These are phyloP conservation scores for Hippopotamus amphibius DNA, from an alignment of 2,113 vertebrate genomes.

Conservation along the genomic window DNA sequence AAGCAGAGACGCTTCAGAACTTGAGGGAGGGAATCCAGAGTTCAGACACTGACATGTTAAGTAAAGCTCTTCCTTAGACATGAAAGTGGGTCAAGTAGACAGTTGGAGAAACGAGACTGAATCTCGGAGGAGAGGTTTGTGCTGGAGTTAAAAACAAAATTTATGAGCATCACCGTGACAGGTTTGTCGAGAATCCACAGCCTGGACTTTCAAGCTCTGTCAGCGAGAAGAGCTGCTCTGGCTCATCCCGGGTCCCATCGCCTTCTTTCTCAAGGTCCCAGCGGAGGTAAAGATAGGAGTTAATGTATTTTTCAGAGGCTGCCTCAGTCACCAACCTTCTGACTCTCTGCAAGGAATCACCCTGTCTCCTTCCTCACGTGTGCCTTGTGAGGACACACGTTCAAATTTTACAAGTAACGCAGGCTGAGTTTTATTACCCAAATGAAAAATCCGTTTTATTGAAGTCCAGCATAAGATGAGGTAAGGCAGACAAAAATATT, in stretches of 20 bases:
- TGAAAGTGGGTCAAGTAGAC: not conserved
- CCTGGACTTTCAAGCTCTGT: not conserved
- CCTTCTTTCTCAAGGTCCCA: not conserved
- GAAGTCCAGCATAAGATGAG: slow-evolving; percentile 29
- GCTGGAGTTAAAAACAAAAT: not conserved
- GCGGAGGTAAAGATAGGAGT: slow-evolving; percentile 20
- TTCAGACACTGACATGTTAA: too few species aligned
- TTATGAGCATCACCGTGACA: not conserved
- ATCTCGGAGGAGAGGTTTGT: not conserved
- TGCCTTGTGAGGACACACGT: not conserved
- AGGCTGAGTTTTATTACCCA: slow-evolving; percentile 31
- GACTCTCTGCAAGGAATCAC: not conserved
- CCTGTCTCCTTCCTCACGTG: not conserved
- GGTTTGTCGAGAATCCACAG: not conserved
- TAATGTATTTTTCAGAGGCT: slow-evolving; percentile 39
- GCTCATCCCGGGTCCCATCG: not conserved
- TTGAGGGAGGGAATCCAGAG: not conserved
- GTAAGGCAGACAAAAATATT: not conserved
- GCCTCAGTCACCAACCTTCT: not conserved
- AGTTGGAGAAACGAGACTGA: not conserved
- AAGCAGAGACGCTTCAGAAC: not conserved
- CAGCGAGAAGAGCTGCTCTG: not conserved
- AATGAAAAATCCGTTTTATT: not conserved
- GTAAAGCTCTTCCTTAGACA: not conserved
- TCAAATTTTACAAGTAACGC: not conserved